Evolutionary conservation across 2,888 invertebrate species (phyloP), one percentile per base, ranked within the genome.

Genomic region (Palloptera scutellata): DNA sequence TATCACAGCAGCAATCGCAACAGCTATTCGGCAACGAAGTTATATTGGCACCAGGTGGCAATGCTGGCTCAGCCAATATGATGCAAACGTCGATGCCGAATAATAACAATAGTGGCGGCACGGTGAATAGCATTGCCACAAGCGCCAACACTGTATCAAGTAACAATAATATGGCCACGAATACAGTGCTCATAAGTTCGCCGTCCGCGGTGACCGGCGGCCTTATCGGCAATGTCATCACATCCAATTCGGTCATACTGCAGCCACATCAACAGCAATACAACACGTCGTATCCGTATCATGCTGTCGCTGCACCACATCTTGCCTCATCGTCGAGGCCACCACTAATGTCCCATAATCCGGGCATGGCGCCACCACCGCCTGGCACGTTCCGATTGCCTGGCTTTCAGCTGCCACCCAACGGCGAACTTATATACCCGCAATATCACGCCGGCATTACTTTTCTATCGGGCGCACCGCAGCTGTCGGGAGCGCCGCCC

Each of bases 361-460:
- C 80, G 13, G 74, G 75, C 45, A 76, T 79, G 61, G 76, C 78
- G 45, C 81, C 80, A 45, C 73, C 75, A 42, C 81, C 78, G 52
- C 76, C 77, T 57, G 78, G 70, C 48, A 60, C 70, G 43, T 83
- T 79, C 75, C 81, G 83, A 58, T 71, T 82, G 76, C 85, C 81
- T 61, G 85, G 79, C 76, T 86, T 83, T 80, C 84, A 81, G 76
- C 81, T 82, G 75, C 86, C 87, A 71, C 87, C 87, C 70, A 88
- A 88, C 73, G 88, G 87, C 68, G 88, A 88, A 68, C 80, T 88
- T 70, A 81, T 88, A 10, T 89, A 89, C 74, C 90, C 89, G 42
- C 48, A 81, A 73, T 81, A 79, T 67, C 72, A 78, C 53, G 75
- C 77, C 54, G 73, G 75, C 41, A 73, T 82, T 66, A 69, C 82